A percentile compares a stretch with the other conserved stretches of the same genome.
Conservation (phyloP, 2,888 invertebrate species). For the Synergus japonicus region DNA sequence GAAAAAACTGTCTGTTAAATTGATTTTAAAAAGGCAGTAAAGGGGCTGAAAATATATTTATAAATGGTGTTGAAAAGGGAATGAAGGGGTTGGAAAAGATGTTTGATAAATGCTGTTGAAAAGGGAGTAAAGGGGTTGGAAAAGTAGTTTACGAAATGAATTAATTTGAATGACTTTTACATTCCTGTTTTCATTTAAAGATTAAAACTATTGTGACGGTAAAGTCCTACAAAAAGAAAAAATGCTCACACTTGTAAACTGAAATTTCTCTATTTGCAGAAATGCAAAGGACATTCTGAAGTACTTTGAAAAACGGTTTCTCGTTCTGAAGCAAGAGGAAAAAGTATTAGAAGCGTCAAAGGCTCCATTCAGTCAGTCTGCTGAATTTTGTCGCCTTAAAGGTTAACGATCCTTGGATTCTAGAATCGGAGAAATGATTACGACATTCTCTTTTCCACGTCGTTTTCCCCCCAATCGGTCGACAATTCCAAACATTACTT, state of each 20-base stretch:
- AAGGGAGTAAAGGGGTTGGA: no score
- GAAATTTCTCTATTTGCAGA: background rate
- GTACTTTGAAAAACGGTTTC: background rate
- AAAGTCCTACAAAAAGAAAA: background rate
- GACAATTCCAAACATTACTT: background rate
- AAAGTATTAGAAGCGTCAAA: background rate
- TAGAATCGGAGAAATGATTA: background rate
- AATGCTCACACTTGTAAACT: background rate
- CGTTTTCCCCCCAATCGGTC: background rate
- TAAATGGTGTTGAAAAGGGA: no score
- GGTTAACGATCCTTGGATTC: background rate
- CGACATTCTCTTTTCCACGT: constrained; percentile 6
- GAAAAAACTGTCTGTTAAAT: no score
- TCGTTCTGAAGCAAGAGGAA: background rate
- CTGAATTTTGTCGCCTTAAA: background rate
- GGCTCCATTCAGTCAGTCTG: background rate
- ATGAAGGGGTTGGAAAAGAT: no score
- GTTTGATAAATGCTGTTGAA: no score
- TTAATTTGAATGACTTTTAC: background rate
- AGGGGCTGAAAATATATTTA: no score
- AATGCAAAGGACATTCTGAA: background rate
- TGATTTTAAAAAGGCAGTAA: no score
- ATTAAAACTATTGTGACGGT: background rate
- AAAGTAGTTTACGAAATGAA: no score
- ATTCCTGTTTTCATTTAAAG: background rate